phyloP scores from a whole-genome alignment of 2,797 vertebrate species.

The Gastrophryne carolinensis region DNA sequence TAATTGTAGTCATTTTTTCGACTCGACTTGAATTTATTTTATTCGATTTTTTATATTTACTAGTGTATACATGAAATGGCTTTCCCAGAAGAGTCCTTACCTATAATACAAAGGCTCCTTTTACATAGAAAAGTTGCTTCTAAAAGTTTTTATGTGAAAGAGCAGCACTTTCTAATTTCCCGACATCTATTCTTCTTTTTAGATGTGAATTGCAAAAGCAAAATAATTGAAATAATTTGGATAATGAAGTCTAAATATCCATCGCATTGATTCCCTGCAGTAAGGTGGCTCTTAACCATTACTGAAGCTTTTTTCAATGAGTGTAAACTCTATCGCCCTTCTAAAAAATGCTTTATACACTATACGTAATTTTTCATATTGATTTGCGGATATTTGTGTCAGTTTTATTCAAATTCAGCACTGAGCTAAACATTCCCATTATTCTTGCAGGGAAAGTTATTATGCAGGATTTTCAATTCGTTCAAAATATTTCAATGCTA shows the following conservation, averaged over 20 bases:
- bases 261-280: background rate
- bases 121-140: too few relatives aligned
- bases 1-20: too few relatives aligned
- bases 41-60: too few relatives aligned
- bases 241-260: background rate
- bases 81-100: too few relatives aligned
- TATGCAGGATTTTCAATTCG: background rate
- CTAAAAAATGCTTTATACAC: background rate
- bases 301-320: background rate
- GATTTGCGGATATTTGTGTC: background rate
- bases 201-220: background rate
- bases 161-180: too few relatives aligned
- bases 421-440: background rate
- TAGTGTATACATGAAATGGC: too few relatives aligned
- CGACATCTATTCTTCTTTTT: too few relatives aligned
- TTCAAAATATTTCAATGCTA: background rate
- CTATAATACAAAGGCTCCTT: too few relatives aligned
- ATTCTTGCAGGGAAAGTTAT: background rate
- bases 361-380: background rate
- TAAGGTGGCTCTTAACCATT: background rate
- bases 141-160: too few relatives aligned
- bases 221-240: background rate
- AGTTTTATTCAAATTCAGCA: background rate
- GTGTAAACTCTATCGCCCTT: background rate
- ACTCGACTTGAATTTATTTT: too few relatives aligned